Evolutionary conservation across 2,113 vertebrate species (phyloP).

Genomic region (Sinocyclocheilus anophthalmus): DNA sequence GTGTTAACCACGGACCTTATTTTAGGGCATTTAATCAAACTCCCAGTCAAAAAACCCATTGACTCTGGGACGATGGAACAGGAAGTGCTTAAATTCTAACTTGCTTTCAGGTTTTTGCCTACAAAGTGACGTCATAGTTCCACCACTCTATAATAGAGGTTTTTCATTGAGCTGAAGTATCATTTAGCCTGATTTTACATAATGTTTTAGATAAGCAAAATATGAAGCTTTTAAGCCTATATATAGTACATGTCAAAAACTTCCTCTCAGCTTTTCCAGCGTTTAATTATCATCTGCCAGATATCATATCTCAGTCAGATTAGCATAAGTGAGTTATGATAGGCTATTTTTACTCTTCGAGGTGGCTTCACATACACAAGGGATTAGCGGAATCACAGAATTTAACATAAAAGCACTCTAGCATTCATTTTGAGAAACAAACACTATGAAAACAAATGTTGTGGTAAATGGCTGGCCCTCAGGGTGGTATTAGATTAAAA

Average conservation of each 20-base stretch:
- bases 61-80: too few species aligned
- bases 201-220: not conserved
- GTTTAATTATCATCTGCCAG: constrained; percentile 7
- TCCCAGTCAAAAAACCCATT: too few species aligned
- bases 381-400: constrained; percentile 15
- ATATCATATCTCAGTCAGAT: constrained; percentile 29
- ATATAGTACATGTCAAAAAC: constrained; percentile 7
- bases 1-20: too few species aligned
- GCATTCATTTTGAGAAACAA: constrained; percentile 28
- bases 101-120: too few species aligned
- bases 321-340: constrained; percentile 12
- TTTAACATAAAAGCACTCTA: constrained; percentile 22
- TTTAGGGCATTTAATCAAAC: too few species aligned
- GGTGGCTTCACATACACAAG: not conserved
- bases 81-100: too few species aligned
- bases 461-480: not conserved
- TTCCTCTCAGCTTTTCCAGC: not conserved
- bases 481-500: constrained; percentile 29
- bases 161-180: not conserved
- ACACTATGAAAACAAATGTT: constrained; percentile 32
- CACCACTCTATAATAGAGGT: too few species aligned
- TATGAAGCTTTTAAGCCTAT: not conserved
- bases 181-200: not conserved
- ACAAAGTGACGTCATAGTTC: too few species aligned
- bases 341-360: constrained; percentile 23